Base-by-base conservation (phyloP, 2,888 invertebrate genomes). In the Physocephala rufipes region DNA sequence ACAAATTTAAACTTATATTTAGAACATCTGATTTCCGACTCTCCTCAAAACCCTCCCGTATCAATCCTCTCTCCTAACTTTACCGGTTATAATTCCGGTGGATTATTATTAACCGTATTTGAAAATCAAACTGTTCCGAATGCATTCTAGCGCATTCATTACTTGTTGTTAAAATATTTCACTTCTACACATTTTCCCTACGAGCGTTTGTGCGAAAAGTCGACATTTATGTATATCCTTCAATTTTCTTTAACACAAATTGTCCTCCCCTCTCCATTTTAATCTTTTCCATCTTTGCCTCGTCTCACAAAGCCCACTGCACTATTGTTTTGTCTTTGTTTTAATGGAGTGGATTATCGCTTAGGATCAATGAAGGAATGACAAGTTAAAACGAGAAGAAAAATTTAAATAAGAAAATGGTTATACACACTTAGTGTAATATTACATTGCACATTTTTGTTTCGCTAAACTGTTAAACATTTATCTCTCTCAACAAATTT, bases 311-410 rank as follows among this genome's bases (percentile, higher is more conserved):
- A n/a, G n/a, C n/a, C 75, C 72, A 66, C 68, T 75, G 36, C 36
- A 36, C 9, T 36, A 4, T 71, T 75, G 66, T 15, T 58, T 15
- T 55, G 55, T 45, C 55, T 67, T n/a, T 55, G 26, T 71, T 64
- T 58, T 68, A 78, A 77, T 78, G 71, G 71, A 71, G 70, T 59
- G 21, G 77, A 78, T 80, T 70, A 72, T n/a, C 69, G 77, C 73
- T 70, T 75, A 79, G 76, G 77, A 74, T 77, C 78, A 78, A 80
- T 81, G 80, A 75, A 71, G 75, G 72, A 76, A 76, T 77, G 80
- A 19, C 53, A 7, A 9, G 9, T 7, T 9, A 4, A 36, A 36
- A 36, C 4, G 36, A 36, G 36, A 70, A 53, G 30, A 63, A 69
- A 66, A 71, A 53, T 30, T 26, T 58, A 71, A 71, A 63, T 64